A percentile compares a stretch with the other conserved stretches of the same genome.
Evolutionary conservation across 2,797 vertebrate genomes (phyloP).

Genomic region (Mycteria americana): DNA sequence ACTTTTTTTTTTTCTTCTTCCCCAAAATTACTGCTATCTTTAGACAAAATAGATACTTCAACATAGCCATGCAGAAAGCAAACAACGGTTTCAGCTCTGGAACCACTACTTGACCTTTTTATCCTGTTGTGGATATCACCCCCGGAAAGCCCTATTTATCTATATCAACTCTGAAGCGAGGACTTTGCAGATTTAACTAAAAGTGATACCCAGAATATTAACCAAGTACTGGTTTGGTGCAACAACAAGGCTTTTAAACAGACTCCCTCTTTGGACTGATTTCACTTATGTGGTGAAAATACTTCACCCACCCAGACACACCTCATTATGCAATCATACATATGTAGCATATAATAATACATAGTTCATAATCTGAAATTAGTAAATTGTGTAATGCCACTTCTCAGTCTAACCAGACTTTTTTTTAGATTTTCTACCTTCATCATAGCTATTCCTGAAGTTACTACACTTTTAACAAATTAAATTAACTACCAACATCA

Average conservation of each 20-base stretch:
- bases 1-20: background rate
- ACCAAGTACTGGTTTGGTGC: constrained; percentile 6
- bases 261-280: background rate
- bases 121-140: background rate
- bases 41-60: background rate
- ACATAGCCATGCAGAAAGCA: background rate
- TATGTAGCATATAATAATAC: background rate
- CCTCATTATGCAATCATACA: background rate
- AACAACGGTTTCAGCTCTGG: background rate
- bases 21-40: background rate
- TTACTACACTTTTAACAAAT: background rate
- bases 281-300: background rate
- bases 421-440: background rate
- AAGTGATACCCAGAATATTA: constrained; percentile 44
- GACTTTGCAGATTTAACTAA: constrained; percentile 55
- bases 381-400: background rate
- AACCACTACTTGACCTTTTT: background rate
- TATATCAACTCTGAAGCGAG: constrained; percentile 44
- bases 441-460: background rate
- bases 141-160: background rate
- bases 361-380: background rate
- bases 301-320: background rate
- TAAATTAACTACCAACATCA: background rate
- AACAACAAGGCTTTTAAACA: constrained; percentile 15
- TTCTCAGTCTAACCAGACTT: background rate